These are phyloP conservation scores for Ruditapes philippinarum DNA, from an alignment of 1,140 invertebrate genomes.

Conservation along the genomic window DNA sequence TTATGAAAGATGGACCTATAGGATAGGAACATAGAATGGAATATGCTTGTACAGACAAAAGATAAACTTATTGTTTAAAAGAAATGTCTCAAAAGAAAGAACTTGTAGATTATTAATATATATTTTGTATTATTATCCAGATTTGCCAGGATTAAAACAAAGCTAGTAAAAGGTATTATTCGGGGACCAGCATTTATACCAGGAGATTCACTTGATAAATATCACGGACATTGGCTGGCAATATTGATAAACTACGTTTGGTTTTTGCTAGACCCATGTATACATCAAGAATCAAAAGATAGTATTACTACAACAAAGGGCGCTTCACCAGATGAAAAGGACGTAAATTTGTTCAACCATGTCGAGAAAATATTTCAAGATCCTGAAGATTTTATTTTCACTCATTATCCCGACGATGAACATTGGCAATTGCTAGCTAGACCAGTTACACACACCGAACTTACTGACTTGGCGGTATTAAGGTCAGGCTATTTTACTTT, in stretches of 20 bases:
- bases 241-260: conserved; percentile 13
- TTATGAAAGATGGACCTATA: no score
- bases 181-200: conserved; percentile 15
- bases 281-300: neutral
- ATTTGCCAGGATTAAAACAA: conserved; percentile 35
- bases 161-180: conserved; percentile 24
- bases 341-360: neutral
- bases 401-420: conserved; percentile 79
- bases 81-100: no score
- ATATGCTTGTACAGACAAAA: no score
- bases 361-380: conserved; percentile 61
- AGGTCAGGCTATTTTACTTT: conserved; percentile 7
- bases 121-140: conserved; percentile 14
- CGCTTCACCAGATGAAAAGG: neutral
- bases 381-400: conserved; percentile 79
- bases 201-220: neutral
- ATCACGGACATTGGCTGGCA: conserved; percentile 19
- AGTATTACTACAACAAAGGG: neutral
- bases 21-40: no score
- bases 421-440: conserved; percentile 80
- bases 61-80: no score
- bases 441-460: conserved; percentile 70
- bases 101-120: no score
- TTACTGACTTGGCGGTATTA: conserved; percentile 58
- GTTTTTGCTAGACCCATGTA: conserved; percentile 11